Conservation (phyloP, 2,888 invertebrate species). For the Trachelus stipa region DNA sequence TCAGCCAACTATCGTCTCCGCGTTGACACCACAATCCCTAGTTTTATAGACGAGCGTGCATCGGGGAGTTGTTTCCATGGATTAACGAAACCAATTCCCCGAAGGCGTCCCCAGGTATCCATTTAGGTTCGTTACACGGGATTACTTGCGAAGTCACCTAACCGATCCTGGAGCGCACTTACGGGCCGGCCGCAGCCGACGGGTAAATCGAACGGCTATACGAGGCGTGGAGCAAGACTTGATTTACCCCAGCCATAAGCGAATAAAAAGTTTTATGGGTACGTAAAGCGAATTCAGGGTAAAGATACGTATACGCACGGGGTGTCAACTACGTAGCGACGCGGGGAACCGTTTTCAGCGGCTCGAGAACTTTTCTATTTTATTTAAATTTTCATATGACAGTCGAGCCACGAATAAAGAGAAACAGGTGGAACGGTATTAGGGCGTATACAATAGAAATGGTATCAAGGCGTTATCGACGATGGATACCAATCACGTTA, state of each 20-base stretch:
- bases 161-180: not conserved
- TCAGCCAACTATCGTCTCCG: not conserved
- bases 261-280: not conserved
- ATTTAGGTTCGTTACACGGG: not conserved
- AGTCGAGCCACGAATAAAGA: not conserved
- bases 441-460: not conserved
- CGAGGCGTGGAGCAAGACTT: not conserved
- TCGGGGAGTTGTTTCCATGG: not conserved
- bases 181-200: not conserved
- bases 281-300: constrained; percentile 1
- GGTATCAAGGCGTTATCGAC: not conserved
- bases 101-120: not conserved
- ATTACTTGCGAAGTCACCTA: not conserved
- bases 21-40: not conserved
- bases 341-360: not conserved
- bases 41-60: not conserved
- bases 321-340: not conserved
- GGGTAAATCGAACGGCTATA: not conserved
- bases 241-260: not conserved
- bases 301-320: not conserved
- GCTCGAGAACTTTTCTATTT: not conserved
- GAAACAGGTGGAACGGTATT: not conserved
- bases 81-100: not conserved
- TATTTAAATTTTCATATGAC: not conserved
- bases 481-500: not conserved